Base-by-base conservation (phyloP, 2,797 vertebrate genomes). In the Phylloscopus collybita region DNA sequence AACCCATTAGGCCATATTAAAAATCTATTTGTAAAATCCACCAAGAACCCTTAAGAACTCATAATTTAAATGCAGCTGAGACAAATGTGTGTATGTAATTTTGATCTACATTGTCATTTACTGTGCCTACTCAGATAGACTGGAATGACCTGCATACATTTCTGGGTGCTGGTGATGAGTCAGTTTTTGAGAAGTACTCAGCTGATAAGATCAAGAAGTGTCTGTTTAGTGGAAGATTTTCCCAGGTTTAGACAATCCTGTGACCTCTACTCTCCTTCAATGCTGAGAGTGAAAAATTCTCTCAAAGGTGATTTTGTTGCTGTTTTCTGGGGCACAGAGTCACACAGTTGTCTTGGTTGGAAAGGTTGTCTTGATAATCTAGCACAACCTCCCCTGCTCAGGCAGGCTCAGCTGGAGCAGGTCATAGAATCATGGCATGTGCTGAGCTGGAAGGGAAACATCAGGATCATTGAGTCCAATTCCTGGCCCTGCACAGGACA, bases 261-360 rank as follows among this genome's bases (percentile, higher is more conserved):
- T 34, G 23, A 22, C 18, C 22, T 75, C 13, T 29, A 19, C n/a
- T 67, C 10, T 38, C 0, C 0, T 16, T 51, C 17, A n/a, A 2
- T 13, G 27, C 16, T n/a, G 29, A 45, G 45, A 45, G 15, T 23
- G 16, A 20, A 53, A 61, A 61, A 40, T 29, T 40, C 47, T 61
- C n/a, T 14, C 40, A 29, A 15, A 30, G n/a, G 3, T 25, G 47
- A 17, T 47, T 47, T 47, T 47, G 16, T 69, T 72, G 27, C 27
- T 64, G 32, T 44, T 21, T 45, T 79, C 40, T 73, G 56, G 29
- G 40, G 20, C 36, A 23, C 51, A 49, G 60, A 38, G 59, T 42
- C 20, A 16, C 40, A 47, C 20, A 50, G 18, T 34, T 60, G 21
- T 3, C 9, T 8, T 42, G 57, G 6, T 56, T 88, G 59, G 42